phyloP scores from a whole-genome alignment of 2,113 vertebrate species.

The Peromyscus maniculatus region DNA sequence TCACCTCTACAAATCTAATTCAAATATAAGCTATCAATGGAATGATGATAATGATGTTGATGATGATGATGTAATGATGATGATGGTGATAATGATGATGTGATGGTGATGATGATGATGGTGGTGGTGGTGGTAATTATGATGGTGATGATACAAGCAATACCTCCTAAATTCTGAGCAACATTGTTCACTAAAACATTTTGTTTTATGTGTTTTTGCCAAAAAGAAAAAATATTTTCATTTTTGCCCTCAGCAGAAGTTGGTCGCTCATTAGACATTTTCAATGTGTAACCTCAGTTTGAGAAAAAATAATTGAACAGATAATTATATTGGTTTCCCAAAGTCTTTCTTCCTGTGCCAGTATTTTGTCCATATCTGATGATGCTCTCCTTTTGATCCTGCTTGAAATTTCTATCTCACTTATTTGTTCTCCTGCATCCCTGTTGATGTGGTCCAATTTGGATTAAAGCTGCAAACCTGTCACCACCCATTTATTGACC shows the following conservation, averaged over 20 bases:
- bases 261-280: neutral
- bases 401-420: neutral
- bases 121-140: neutral
- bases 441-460: neutral
- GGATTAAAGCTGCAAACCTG: neutral
- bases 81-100: neutral
- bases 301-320: neutral
- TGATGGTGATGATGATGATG: neutral
- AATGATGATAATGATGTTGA: neutral
- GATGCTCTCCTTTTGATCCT: neutral
- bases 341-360: conserved; percentile 36
- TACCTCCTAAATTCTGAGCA: conserved; percentile 44
- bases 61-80: neutral
- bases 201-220: conserved; percentile 59
- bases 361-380: neutral
- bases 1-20: conserved; percentile 52
- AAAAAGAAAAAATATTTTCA: conserved; percentile 48
- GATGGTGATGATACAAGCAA: neutral
- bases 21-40: conserved; percentile 51
- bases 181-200: conserved; percentile 52
- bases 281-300: neutral
- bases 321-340: conserved; percentile 41
- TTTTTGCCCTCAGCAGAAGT: conserved; percentile 55
- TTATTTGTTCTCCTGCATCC: neutral
- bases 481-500: too few relatives aligned